Evolutionary conservation across 2,113 vertebrate species (phyloP).

Genomic region (Anoura caudifer): DNA sequence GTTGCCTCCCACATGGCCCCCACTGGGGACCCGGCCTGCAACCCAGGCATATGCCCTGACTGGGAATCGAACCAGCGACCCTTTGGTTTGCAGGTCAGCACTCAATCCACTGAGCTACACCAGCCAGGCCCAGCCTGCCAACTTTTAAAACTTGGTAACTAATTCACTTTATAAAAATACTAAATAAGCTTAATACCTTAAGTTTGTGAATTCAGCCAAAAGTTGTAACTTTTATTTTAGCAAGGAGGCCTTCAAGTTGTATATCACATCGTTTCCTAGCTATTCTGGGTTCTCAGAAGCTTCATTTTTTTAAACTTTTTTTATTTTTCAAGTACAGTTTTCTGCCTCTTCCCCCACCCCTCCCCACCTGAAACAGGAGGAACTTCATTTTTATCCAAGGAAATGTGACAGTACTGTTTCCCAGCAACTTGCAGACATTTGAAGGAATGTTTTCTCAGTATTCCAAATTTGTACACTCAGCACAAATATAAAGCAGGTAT

Average conservation of each 20-base stretch:
- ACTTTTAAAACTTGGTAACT: slow-evolving; percentile 8
- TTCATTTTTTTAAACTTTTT: neutral
- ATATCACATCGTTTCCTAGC: neutral
- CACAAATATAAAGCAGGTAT: neutral
- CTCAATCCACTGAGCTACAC: too few species aligned
- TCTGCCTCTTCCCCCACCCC: too few species aligned
- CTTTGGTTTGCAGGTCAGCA: too few species aligned
- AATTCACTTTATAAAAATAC: neutral
- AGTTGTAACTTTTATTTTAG: neutral
- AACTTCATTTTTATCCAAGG: neutral
- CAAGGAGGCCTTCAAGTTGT: neutral
- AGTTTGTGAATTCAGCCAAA: neutral
- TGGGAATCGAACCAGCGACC: too few species aligned
- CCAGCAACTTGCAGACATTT: neutral
- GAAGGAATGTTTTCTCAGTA: neutral
- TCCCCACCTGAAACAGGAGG: too few species aligned
- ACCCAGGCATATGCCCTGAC: too few species aligned
- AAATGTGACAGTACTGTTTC: neutral
- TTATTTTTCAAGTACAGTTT: too few species aligned
- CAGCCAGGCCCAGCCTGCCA: neutral
- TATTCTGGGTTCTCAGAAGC: neutral
- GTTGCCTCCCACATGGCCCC: too few species aligned
- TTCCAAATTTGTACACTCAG: neutral
- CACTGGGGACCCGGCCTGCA: too few species aligned
- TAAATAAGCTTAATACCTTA: neutral